Percentiles rank a stretch among this genome's conserved stretches.
These are phyloP conservation scores for Orestias chungarensis DNA, from an alignment of 2,797 vertebrate species.

Conservation along the genomic window DNA sequence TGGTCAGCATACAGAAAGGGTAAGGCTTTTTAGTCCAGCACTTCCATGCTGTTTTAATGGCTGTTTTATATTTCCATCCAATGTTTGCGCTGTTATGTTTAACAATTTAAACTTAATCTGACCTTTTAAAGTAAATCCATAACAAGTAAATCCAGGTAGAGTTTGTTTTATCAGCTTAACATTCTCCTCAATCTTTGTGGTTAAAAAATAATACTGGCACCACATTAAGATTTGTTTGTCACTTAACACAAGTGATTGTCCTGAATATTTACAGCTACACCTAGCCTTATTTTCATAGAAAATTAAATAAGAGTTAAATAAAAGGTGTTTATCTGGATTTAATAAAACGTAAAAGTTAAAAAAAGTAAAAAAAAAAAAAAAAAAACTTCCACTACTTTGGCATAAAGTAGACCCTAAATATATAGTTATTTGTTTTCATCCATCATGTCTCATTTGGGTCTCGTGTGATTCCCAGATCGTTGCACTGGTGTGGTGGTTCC, in stretches of 20 bases:
- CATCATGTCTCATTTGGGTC: conserved; percentile 24
- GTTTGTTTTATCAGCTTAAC: not conserved
- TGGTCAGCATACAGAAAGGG: conserved; percentile 94
- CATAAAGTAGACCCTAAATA: too few species aligned
- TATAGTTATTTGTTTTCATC: not conserved
- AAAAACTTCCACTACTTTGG: too few species aligned
- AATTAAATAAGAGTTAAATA: too few species aligned
- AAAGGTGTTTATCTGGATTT: not conserved
- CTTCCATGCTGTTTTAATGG: not conserved
- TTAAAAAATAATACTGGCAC: not conserved
- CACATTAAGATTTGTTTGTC: not conserved
- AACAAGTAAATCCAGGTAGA: not conserved
- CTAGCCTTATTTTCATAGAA: not conserved
- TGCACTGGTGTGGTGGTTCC: conserved; percentile 95
- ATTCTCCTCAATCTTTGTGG: not conserved
- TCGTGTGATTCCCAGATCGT: conserved; percentile 77
- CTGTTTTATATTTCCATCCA: not conserved
- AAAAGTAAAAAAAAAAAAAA: not conserved
- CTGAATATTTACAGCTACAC: not conserved
- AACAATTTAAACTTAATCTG: not conserved
- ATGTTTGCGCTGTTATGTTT: not conserved
- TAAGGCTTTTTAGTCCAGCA: conserved; percentile 39
- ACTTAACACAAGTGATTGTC: not conserved
- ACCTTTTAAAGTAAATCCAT: not conserved
- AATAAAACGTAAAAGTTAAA: not conserved